Base-by-base conservation (phyloP, 2,888 invertebrate species). In the Thera britannica region DNA sequence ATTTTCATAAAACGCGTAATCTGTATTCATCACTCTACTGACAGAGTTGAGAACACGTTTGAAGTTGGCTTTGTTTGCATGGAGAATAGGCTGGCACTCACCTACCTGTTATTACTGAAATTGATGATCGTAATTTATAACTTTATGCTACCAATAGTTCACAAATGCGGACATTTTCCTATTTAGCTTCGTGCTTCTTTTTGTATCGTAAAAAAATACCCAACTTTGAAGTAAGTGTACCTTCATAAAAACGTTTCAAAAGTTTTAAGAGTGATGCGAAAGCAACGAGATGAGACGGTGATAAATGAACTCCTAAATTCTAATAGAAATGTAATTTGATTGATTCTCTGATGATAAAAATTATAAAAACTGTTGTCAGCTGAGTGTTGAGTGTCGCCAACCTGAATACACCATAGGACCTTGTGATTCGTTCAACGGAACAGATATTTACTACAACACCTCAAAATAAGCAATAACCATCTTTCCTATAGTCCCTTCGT, bases 61-160 rank as follows among this genome's bases (percentile, higher is more conserved):
- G 38, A 60, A 51, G 36, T 60, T 51, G 12, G 12, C 38, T 38
- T 58, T 8, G 3, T 54, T 54, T 35, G 46, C 52, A 36, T 56
- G 7, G 48, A 57, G 38, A 60, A 55, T 60, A 56, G 35, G 36
- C 23, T 12, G 52, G 52, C 48, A 59, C n/a, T n/a, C 55, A 55
- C 7, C 3, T 54, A 23, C 23, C 52, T 56, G n/a, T 55, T 56
- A 60, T 51, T 60, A 38, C 41, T 41, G n/a, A 51, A 60, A 61
- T 61, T 61, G 51, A 54, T 61, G 54, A 54, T 36, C 61, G 58
- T 62, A 52, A 58, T 49, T 60, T 49, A 51, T 52, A n/a, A 44
- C 54, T 58, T 46, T 46, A 58, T 62, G 61, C 52, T 52, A 46
- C 61, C 3, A 56, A 12, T 57, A 65, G 48, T 51, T 60, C 2